These are phyloP conservation scores for Dendrolimus kikuchii DNA, from an alignment of 1,140 invertebrate species.

Conservation along the genomic window DNA sequence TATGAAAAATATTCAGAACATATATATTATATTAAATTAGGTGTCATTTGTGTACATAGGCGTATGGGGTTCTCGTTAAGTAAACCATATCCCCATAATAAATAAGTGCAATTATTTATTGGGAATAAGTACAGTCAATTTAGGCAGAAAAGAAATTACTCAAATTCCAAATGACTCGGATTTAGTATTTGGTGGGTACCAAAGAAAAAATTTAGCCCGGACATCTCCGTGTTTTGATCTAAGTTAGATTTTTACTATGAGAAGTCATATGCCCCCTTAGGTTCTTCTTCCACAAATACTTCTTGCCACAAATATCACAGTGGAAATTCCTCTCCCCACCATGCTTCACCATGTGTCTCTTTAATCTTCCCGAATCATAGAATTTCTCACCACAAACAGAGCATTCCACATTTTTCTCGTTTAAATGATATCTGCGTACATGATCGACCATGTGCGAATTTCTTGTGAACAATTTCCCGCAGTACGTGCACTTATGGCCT, in stretches of 20 bases:
- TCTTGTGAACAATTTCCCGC: conserved; percentile 37
- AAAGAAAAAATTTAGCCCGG: too few species aligned
- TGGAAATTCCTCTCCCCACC: conserved; percentile 83
- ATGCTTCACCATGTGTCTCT: conserved; percentile 68
- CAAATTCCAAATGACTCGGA: too few species aligned
- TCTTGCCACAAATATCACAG: conserved; percentile 76
- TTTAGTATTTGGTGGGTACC: too few species aligned
- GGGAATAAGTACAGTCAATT: too few species aligned
- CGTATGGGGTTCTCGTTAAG: too few species aligned
- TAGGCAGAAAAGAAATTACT: too few species aligned
- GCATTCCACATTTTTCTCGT: conserved; percentile 50
- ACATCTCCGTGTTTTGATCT: too few species aligned
- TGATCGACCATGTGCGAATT: conserved; percentile 48
- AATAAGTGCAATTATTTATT: too few species aligned
- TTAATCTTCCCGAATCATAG: conserved; percentile 65
- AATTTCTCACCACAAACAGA: conserved; percentile 49
- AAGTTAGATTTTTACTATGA: conserved; percentile 13
- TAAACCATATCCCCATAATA: too few species aligned
- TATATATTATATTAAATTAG: too few species aligned
- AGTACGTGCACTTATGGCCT: conserved; percentile 41
- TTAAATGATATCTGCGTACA: conserved; percentile 42
- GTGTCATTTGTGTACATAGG: too few species aligned
- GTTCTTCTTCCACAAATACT: conserved; percentile 61
- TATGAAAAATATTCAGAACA: too few species aligned
- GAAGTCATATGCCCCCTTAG: conserved; percentile 40